A percentile compares a stretch with the other conserved stretches of the same genome.
These are phyloP conservation scores for Phortica okadai DNA, from an alignment of 2,888 invertebrate genomes.

Conservation along the genomic window DNA sequence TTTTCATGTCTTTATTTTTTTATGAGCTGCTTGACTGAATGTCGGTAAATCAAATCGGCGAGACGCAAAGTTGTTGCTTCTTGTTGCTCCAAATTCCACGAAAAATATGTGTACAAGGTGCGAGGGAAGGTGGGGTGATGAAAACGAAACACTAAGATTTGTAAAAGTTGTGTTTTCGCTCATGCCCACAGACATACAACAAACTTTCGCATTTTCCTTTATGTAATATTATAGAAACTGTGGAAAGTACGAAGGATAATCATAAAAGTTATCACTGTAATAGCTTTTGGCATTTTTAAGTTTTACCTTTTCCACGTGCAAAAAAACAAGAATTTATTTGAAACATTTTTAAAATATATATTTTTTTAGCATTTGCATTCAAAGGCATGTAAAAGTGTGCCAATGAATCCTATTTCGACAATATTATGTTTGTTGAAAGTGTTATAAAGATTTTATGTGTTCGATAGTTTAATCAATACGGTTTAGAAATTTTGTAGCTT, in stretches of 20 bases:
- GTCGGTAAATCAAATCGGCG: slow-evolving; percentile 4
- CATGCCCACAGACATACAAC: not conserved
- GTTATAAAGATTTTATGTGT: too few species aligned
- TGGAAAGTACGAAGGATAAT: slow-evolving; percentile 26
- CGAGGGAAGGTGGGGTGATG: not conserved
- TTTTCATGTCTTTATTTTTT: not conserved
- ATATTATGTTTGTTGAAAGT: too few species aligned
- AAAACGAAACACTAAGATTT: not conserved
- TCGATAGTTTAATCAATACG: too few species aligned
- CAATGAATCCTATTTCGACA: too few species aligned
- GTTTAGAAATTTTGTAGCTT: too few species aligned
- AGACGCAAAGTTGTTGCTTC: slow-evolving; percentile 4
- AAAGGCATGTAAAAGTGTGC: too few species aligned
- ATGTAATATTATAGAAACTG: not conserved
- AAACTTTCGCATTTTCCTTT: not conserved
- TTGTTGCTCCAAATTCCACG: not conserved
- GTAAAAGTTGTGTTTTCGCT: not conserved
- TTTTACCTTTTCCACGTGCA: not conserved
- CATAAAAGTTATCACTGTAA: slow-evolving; percentile 30
- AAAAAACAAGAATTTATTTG: not conserved
- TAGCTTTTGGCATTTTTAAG: slow-evolving; percentile 24
- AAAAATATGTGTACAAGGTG: not conserved
- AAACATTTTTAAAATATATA: not conserved
- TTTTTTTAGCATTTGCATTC: too few species aligned
- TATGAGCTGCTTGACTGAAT: not conserved